phyloP scores from a whole-genome alignment of 2,113 vertebrate species.

The Periophthalmus modestus region DNA sequence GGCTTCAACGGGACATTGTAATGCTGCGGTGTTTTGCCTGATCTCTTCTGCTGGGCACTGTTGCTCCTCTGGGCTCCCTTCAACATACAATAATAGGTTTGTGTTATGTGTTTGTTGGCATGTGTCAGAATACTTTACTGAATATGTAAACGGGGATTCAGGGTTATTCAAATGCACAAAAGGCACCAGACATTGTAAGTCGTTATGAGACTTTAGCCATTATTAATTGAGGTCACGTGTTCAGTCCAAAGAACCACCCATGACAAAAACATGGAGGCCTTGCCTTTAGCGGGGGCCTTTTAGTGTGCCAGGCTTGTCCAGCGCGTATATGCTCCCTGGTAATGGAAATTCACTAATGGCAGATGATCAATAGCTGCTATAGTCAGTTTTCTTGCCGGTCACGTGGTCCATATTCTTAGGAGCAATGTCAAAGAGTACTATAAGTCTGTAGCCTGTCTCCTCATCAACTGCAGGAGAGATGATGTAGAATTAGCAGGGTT shows the following conservation, averaged over 20 bases:
- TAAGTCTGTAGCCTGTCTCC: slow-evolving; percentile 10
- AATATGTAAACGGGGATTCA: slow-evolving; percentile 56
- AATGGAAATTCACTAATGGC: slow-evolving; percentile 74
- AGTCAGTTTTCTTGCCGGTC: slow-evolving; percentile 45
- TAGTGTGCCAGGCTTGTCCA: slow-evolving; percentile 52
- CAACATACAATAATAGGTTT: slow-evolving; percentile 67
- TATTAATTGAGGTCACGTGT: slow-evolving; percentile 39
- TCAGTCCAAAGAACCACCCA: slow-evolving; percentile 26
- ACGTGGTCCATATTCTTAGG: slow-evolving; percentile 34
- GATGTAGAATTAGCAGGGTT: background rate
- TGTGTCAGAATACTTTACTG: slow-evolving; percentile 22
- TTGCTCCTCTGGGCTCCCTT: slow-evolving; percentile 54
- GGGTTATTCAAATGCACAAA: slow-evolving; percentile 15
- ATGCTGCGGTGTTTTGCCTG: slow-evolving; percentile 58
- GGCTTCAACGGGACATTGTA: slow-evolving; percentile 41
- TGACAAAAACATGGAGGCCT: slow-evolving; percentile 47
- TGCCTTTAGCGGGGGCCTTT: slow-evolving; percentile 59
- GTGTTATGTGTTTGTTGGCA: slow-evolving; percentile 36
- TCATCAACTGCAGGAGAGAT: background rate
- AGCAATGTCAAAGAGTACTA: slow-evolving; percentile 23
- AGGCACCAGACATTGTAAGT: background rate
- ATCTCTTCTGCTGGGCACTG: slow-evolving; percentile 56
- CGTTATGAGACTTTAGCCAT: slow-evolving; percentile 16
- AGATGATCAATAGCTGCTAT: slow-evolving; percentile 67
- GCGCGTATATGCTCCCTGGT: slow-evolving; percentile 50